Percentiles rank a stretch among this genome's conserved stretches.
Conservation (phyloP, 2,797 vertebrate species). For the Bovichtus variegatus region DNA sequence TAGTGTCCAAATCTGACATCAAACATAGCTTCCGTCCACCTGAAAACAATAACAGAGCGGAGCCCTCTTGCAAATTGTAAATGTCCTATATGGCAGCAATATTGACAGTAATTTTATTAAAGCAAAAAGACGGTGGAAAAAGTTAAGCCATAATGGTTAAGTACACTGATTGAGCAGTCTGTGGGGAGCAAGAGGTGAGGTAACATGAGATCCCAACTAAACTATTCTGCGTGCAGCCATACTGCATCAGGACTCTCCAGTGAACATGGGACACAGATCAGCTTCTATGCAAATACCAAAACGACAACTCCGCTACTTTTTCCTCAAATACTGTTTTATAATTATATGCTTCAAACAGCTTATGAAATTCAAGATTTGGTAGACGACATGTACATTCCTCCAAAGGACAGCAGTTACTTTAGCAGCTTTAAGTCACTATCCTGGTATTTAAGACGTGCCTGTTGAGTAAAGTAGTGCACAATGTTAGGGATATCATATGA, state of each 20-base stretch:
- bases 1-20: constrained; percentile 60
- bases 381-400: constrained; percentile 43
- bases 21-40: constrained; percentile 43
- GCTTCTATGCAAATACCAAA: constrained; percentile 47
- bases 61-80: constrained; percentile 25
- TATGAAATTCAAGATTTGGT: constrained; percentile 43
- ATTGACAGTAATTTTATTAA: constrained; percentile 52
- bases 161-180: constrained; percentile 68
- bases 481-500: constrained; percentile 68
- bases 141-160: constrained; percentile 68
- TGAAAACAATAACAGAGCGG: constrained; percentile 44
- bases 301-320: constrained; percentile 37
- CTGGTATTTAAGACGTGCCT: constrained; percentile 65
- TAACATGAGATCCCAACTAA: constrained; percentile 79
- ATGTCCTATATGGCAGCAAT: constrained; percentile 23
- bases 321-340: constrained; percentile 23
- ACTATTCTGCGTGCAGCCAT: constrained; percentile 72
- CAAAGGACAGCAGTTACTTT: constrained; percentile 44
- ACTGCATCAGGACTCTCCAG: constrained; percentile 59
- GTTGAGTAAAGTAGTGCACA: constrained; percentile 60
- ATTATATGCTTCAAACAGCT: constrained; percentile 37
- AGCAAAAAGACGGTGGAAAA: constrained; percentile 56
- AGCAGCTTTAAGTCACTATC: constrained; percentile 44
- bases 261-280: constrained; percentile 33
- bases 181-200: constrained; percentile 69